Evolutionary conservation across 2,797 vertebrate species (phyloP), one percentile per base, ranked within the genome.

Genomic region (Cichlasoma orientale): DNA sequence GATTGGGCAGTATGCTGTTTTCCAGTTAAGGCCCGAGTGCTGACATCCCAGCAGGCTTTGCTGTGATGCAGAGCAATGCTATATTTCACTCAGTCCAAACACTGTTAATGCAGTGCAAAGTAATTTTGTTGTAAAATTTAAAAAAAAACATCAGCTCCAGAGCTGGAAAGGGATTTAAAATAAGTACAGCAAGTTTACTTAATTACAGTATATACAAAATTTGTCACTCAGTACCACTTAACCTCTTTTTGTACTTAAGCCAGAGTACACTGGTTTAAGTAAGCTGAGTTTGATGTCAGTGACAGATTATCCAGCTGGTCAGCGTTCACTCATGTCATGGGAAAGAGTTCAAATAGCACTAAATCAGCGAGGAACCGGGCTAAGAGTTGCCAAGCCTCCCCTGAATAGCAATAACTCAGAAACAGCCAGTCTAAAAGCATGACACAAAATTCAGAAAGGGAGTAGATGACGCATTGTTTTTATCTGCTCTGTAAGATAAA

Each of bases 231-330:
- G 54, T 14, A 25, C 0, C 11, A 9, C 31, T 68, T 18, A 44
- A 19, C 3, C 7, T 52, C 36, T 11, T 21, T 58, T 56, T 80
- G 55, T 55, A 53, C 23, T 68, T 50, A 2, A 44, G 12, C 33
- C 6, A 75, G 21, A 80, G 16, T 44, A 23, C 36, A 58, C 4
- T 68, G 38, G 33, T 50, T 82, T 33, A 66, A 82, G 31, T 73
- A 52, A 78, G 21, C 55, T 63, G 4, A 58, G 41, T 82, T 72
- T 86, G 13, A 38, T 73, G 73, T 85, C 74, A 82, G 41, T 83
- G 87, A 93, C 82, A 69, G 82, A 89, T 89, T 66, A 69, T 73
- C 53, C 61, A 82, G 55, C 36, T 47, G 85, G 83, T 91, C 86
- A 88, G 66, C 44, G 74, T 87, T 85, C 59, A 80, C 61, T 75